Base-by-base conservation (phyloP, 2,113 vertebrate species). In the Fulmarus glacialis region DNA sequence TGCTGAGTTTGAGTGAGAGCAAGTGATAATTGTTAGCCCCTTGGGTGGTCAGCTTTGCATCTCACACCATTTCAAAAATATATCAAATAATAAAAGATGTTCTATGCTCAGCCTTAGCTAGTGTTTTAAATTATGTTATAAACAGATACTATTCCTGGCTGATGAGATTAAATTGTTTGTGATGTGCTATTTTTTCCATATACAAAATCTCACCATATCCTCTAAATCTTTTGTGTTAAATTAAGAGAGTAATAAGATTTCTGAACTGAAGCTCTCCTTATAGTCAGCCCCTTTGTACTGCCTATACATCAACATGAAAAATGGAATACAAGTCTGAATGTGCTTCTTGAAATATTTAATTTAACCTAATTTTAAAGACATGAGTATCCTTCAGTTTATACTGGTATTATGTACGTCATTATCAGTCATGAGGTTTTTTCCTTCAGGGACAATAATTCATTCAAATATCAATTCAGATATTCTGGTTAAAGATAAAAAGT, bases 141-240 rank as follows among this genome's bases (percentile, higher is more conserved):
- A 97, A 95, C 82, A 93, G 79, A 92, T 30, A 63, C 72, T 93
- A 56, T 89, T 93, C 62, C 79, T 86, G 81, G 58, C 11, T 6
- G 21, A 81, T 79, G 27, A 75, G 59, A 77, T 92, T 86, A 89
- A 93, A 83, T 86, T 88, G 72, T 89, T 90, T 90, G 77, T 67
- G 66, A 38, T 75, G 74, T 90, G 86, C 23, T 92, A 18, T 72
- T 82, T 82, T 95, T 96, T 91, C 81, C 45, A 45, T 88, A 80
- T 62, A 66, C 30, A 63, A 87, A 86, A 90, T 67, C 48, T 66
- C 38, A 55, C 24, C 20, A 3, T 86, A 89, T 92, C 95, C 38
- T 95, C 73, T 70, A 73, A 84, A 77, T 63, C 55, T 88, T 83
- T 87, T 50, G 21, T 71, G 42, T 86, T 73, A 84, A 74, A 74